Evolutionary conservation across 2,113 vertebrate genomes (phyloP).

Genomic region (Megaceryle torquata): DNA sequence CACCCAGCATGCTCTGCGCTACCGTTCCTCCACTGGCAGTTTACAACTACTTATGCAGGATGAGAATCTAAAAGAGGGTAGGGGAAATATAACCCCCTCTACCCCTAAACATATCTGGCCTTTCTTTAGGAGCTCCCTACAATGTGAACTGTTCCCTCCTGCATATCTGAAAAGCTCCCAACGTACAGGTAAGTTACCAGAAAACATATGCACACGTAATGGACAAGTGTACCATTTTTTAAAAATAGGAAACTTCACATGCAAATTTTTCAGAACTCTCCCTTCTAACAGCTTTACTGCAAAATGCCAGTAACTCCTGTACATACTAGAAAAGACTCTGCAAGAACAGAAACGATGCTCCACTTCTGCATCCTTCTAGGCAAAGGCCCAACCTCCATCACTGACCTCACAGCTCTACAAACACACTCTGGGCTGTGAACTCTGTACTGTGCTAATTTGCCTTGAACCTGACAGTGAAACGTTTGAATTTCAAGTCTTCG

Average conservation of each 20-base stretch:
- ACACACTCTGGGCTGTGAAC: accelerated
- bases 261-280: background rate
- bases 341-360: background rate
- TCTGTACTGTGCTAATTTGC: background rate
- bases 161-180: background rate
- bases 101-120: background rate
- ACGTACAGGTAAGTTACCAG: accelerated
- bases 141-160: background rate
- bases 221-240: accelerated
- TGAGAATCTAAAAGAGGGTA: accelerated
- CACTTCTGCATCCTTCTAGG: background rate
- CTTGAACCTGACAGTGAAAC: background rate
- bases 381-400: background rate
- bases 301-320: background rate
- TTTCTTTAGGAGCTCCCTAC: background rate
- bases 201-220: accelerated
- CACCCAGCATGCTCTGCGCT: background rate
- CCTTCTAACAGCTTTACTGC: background rate
- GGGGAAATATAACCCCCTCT: background rate
- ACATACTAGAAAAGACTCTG: background rate
- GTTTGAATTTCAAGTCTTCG: background rate
- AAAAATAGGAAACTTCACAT: background rate
- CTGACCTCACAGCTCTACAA: background rate
- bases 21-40: no score
- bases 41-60: background rate